These are phyloP conservation scores for Notarius quadriscutis DNA, from an alignment of 2,113 vertebrate genomes.

Conservation along the genomic window DNA sequence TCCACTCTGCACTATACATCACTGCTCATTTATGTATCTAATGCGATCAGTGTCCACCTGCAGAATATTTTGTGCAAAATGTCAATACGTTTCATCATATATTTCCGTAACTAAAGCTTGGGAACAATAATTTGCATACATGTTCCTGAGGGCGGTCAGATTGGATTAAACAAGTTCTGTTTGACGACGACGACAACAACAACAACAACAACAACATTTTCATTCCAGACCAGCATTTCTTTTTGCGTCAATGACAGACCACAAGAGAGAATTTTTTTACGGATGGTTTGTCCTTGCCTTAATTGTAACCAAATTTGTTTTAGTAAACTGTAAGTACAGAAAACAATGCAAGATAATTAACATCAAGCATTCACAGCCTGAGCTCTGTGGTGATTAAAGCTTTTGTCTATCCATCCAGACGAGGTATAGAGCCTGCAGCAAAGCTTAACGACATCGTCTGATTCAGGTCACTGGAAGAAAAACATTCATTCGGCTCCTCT, in stretches of 20 bases:
- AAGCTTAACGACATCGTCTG: slow-evolving; percentile 30
- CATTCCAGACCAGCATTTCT: slow-evolving; percentile 7
- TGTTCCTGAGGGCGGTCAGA: slow-evolving; percentile 7
- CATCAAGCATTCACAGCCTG: slow-evolving; percentile 16
- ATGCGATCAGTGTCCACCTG: slow-evolving; percentile 13
- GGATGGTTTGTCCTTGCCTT: neutral
- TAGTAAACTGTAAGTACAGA: neutral
- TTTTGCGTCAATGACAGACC: neutral
- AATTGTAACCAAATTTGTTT: slow-evolving; percentile 35
- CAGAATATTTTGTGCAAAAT: neutral
- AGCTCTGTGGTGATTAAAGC: slow-evolving; percentile 5
- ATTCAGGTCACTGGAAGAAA: slow-evolving; percentile 19
- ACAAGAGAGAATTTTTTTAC: neutral
- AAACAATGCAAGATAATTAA: slow-evolving; percentile 43
- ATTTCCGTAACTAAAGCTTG: neutral
- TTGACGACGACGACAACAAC: slow-evolving; percentile 2
- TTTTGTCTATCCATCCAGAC: slow-evolving; percentile 24
- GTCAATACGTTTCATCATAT: neutral
- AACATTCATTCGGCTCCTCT: slow-evolving; percentile 13
- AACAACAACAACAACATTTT: slow-evolving; percentile 1
- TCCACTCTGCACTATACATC: neutral
- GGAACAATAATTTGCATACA: neutral
- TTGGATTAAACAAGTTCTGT: neutral
- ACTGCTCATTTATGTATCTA: neutral
- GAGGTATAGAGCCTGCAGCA: slow-evolving; percentile 35